These are phyloP conservation scores for Halcyon smyrnensis DNA, from an alignment of 2,797 vertebrate species.

Conservation along the genomic window DNA sequence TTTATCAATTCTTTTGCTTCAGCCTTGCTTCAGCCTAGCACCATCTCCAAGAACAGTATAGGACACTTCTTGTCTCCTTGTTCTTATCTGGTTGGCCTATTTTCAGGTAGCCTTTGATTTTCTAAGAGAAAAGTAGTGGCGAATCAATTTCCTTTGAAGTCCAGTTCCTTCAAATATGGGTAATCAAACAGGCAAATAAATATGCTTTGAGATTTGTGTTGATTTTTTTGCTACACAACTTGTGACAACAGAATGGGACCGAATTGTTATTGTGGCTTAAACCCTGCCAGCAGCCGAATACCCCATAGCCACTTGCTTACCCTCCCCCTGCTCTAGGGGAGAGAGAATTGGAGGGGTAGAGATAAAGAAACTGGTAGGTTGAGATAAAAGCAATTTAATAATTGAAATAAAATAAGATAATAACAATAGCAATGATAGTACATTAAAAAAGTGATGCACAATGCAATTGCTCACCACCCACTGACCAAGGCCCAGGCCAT, in stretches of 20 bases:
- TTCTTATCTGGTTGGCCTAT: background rate
- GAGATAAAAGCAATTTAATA: background rate
- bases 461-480: background rate
- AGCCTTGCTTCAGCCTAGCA: background rate
- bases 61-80: background rate
- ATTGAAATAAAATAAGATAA: background rate
- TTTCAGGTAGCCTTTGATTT: slow-evolving; percentile 30
- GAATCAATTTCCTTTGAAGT: slow-evolving; percentile 35
- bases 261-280: background rate
- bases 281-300: background rate
- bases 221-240: background rate
- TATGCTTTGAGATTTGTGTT: background rate
- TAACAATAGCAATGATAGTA: background rate
- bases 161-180: background rate
- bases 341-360: background rate
- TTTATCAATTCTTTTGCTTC: background rate
- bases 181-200: background rate
- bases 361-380: background rate
- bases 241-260: background rate
- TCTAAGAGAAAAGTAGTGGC: background rate
- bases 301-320: background rate
- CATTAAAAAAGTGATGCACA: background rate
- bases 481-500: background rate
- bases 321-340: too few relatives aligned
- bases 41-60: background rate